Base-by-base conservation (phyloP, 2,113 vertebrate species). In the Nothocercus julius region DNA sequence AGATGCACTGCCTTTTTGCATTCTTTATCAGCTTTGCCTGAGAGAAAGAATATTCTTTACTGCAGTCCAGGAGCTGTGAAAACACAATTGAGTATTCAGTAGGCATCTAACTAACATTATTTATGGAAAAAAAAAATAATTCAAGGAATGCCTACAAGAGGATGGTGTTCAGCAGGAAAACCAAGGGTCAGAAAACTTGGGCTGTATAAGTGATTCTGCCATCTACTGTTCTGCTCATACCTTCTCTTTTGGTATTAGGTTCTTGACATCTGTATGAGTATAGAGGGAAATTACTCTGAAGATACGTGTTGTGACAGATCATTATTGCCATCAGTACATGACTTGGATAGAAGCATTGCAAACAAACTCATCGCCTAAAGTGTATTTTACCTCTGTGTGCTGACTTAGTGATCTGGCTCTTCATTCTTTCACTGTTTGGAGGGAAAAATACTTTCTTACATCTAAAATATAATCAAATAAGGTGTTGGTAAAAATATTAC, bases 61-160 rank as follows among this genome's bases (percentile, higher is more conserved):
- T 79, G 47, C 27, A 81, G 53, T 76, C 80, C 45, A 76, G 76
- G 70, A 92, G 78, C 67, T 82, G 53, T 44, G 45, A 79, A 80
- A 94, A 70, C 36, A 77, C 45, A 77, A 67, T 0, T 93, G 59
- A 61, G 42, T 78, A 87, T 92, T 95, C 92, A 81, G 44, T 20
- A 85, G 62, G 36, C 34, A 87, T 92, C 49, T 87, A 85, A 76
- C 82, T 82, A 87, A 85, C 34, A 42, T 82, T 92, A 92, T 83
- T 91, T 95, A 94, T 82, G 70, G 54, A 58, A 87, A 95, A 36
- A 95, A 36, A 91, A 94, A 92, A 92, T 34, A 82, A 82, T 72
- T 79, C 45, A 73, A 74, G 84, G 84, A 69, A 49, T 44, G 30
- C 47, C 62, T 92, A n/a, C 19, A 64, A 86, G 62, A 92, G 28